These are phyloP conservation scores for Oconnorella tubifera DNA, from an alignment of 2,888 invertebrate genomes.

Conservation along the genomic window DNA sequence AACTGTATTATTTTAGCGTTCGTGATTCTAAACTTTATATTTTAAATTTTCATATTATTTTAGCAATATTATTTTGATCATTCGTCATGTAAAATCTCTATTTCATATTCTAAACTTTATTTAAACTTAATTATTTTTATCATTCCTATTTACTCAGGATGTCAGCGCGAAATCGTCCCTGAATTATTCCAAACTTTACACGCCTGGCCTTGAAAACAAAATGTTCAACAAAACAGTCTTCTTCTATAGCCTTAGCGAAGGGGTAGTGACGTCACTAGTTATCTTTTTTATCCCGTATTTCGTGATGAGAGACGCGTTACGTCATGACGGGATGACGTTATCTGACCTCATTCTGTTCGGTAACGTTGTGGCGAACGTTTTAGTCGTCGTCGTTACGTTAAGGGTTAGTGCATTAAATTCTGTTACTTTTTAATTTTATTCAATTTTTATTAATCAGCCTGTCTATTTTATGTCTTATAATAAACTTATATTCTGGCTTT, in stretches of 20 bases:
- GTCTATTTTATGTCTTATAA: no score
- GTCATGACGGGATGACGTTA: conserved; percentile 80
- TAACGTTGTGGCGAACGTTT: conserved; percentile 89
- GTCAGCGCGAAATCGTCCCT: conserved; percentile 77
- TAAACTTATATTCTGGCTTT: no score
- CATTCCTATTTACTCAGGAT: conserved; percentile 63
- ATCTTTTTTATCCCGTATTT: conserved; percentile 94
- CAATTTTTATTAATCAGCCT: no score
- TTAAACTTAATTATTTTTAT: no score
- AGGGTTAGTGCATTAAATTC: conserved; percentile 67
- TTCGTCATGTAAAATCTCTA: no score
- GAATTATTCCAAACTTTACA: conserved; percentile 89
- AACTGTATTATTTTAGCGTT: no score
- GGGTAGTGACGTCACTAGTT: conserved; percentile 70
- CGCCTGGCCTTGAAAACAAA: conserved; percentile 86
- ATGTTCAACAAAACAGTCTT: conserved; percentile 86
- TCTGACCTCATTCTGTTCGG: conserved; percentile 94
- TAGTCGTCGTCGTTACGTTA: conserved; percentile 93
- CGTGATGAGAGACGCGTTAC: conserved; percentile 83
- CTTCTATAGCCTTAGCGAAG: conserved; percentile 91
- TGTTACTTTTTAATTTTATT: no score
- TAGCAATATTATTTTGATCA: no score
- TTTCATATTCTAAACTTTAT: no score
- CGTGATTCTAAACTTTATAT: no score
- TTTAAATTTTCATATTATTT: no score